Percentiles rank a stretch among this genome's conserved stretches.
These are phyloP conservation scores for Trichonephila inaurata DNA, from an alignment of 1,140 invertebrate genomes.

Conservation along the genomic window DNA sequence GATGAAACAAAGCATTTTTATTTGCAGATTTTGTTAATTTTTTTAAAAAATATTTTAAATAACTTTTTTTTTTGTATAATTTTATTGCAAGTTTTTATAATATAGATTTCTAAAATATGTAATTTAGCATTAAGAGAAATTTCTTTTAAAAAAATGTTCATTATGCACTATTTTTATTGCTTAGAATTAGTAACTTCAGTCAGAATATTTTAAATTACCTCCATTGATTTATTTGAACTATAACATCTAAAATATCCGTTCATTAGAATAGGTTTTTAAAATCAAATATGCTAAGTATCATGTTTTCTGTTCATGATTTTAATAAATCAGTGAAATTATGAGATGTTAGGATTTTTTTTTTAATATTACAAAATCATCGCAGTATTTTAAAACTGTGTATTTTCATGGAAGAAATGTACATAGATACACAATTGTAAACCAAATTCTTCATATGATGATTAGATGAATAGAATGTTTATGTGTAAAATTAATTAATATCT, in stretches of 20 bases:
- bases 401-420: slow-evolving; percentile 51
- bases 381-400: slow-evolving; percentile 75
- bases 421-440: slow-evolving; percentile 35
- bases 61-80: too few species aligned
- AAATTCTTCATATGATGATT: slow-evolving; percentile 53
- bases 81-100: too few species aligned
- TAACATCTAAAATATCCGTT: not conserved
- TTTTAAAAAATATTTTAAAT: too few species aligned
- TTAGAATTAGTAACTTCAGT: not conserved
- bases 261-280: slow-evolving; percentile 12
- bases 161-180: not conserved
- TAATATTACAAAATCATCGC: not conserved
- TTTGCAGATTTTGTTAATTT: too few species aligned
- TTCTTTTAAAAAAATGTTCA: not conserved
- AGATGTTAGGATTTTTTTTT: not conserved
- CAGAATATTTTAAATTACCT: not conserved
- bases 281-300: not conserved
- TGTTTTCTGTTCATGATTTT: slow-evolving; percentile 17
- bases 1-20: too few species aligned
- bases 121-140: too few species aligned
- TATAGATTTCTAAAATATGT: too few species aligned
- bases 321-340: not conserved
- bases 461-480: slow-evolving; percentile 50
- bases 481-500: slow-evolving; percentile 49
- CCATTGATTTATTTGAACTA: not conserved